Percentiles rank a stretch among this genome's conserved stretches.
Evolutionary conservation across 2,888 invertebrate species (phyloP).

Genomic region (Chorisops tibialis): DNA sequence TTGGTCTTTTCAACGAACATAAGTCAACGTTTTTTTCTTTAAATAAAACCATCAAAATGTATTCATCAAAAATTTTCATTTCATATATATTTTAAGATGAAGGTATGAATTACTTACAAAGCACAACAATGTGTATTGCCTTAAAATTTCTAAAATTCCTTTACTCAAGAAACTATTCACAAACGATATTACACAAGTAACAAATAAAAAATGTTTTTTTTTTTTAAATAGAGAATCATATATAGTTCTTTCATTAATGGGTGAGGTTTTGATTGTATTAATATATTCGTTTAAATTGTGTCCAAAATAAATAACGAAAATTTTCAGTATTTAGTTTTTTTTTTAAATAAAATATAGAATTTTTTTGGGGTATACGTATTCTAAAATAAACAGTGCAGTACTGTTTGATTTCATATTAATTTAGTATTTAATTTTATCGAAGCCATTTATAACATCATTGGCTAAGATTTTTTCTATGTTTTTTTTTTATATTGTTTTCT

Average conservation of each 20-base stretch:
- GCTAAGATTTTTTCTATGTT: conserved; percentile 18
- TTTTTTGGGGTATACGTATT: too few relatives aligned
- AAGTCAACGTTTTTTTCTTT: too few relatives aligned
- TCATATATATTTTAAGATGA: conserved; percentile 18
- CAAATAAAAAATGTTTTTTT: background rate
- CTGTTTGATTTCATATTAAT: background rate
- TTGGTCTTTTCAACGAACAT: too few relatives aligned
- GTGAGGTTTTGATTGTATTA: background rate
- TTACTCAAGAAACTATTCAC: background rate
- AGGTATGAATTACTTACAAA: conserved; percentile 9
- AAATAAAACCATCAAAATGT: too few relatives aligned
- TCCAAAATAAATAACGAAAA: too few relatives aligned
- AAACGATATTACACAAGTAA: background rate
- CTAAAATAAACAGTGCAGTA: background rate
- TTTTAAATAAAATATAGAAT: too few relatives aligned
- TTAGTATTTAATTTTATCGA: background rate
- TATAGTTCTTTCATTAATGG: background rate
- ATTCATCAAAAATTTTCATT: conserved; percentile 18
- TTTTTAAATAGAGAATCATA: too few relatives aligned
- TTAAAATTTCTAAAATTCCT: background rate
- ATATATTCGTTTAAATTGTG: too few relatives aligned
- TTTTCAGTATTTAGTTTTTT: too few relatives aligned
- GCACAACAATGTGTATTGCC: conserved; percentile 26
- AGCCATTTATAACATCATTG: background rate
- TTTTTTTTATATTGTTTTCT: too few relatives aligned